phyloP scores from a whole-genome alignment of 2,797 vertebrate species.

The Tolypeutes matacus region DNA sequence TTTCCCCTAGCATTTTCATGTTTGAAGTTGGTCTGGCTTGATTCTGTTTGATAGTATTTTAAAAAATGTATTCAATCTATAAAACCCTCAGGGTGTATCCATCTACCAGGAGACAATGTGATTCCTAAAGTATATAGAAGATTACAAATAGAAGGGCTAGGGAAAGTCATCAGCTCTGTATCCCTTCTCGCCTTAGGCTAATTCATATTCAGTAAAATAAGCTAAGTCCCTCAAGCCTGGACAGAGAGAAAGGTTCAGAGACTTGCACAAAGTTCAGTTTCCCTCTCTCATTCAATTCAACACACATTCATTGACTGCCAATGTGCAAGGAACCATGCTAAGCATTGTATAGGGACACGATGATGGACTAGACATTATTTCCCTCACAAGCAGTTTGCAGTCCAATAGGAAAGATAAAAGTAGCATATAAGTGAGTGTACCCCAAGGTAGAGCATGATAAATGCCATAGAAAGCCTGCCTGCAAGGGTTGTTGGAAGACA shows the following conservation, averaged over 20 bases:
- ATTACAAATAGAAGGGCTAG: not conserved
- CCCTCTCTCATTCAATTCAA: slow-evolving; percentile 22
- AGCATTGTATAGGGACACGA: not conserved
- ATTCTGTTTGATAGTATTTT: slow-evolving; percentile 50
- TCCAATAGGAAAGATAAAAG: slow-evolving; percentile 33
- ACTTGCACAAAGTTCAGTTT: slow-evolving; percentile 19
- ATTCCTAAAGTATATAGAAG: slow-evolving; percentile 29
- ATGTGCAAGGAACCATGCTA: not conserved
- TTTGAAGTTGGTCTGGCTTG: not conserved
- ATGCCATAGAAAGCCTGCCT: accelerated
- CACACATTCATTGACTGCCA: not conserved
- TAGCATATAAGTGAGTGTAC: not conserved
- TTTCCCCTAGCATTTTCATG: slow-evolving; percentile 50
- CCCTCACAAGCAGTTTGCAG: not conserved
- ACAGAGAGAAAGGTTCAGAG: not conserved
- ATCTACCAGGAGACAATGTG: not conserved
- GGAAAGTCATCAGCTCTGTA: not conserved
- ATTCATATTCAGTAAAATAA: slow-evolving; percentile 12
- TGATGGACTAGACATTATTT: not conserved
- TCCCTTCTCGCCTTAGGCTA: not conserved
- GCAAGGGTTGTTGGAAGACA: not conserved
- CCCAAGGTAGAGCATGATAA: not conserved
- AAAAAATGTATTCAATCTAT: slow-evolving; percentile 55
- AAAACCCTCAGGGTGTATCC: slow-evolving; percentile 1
- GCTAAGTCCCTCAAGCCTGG: not conserved